Evolutionary conservation across 2,888 invertebrate species (phyloP), one percentile per base, ranked within the genome.

Genomic region (Parasteatoda lunata): DNA sequence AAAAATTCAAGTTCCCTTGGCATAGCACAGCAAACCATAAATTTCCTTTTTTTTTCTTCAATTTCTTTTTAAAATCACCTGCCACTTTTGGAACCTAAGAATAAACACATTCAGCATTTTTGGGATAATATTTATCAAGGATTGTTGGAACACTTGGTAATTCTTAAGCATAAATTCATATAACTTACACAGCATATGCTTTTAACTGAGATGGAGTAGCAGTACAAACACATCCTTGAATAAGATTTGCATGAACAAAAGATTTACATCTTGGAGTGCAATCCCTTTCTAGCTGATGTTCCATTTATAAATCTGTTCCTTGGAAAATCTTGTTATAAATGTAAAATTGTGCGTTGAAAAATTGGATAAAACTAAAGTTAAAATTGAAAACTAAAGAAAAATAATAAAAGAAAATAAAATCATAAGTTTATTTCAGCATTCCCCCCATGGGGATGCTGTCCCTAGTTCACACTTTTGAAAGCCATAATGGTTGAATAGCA

Each of bases 181-280:
- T 13, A 45, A 87, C 79, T 84, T 84, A 87, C 89, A 78, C 82
- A 48, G 79, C 71, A 88, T 91, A 92, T 0, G 91, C 90, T 89
- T 91, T 89, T 15, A 91, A 88, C 89, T 92, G 91, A 48, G 84
- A 75, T 11, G 91, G 81, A 30, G 89, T 90, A 6, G 91, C 91
- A 75, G 90, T 91, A 9, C 91, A 91, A 45, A 92, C 90, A 4
- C 92, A 91, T 45, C 90, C 90, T 79, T 91, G 90, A 68, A 92
- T 86, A 72, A 91, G 90, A 15, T 89, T 87, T 4, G 91, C 92
- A 90, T 93, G 93, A 82, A 89, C 83, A 59, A 90, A 90, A n/a
- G 92, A 92, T 45, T 91, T 90, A 87, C 92, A 92, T 87, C 91
- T 91, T 47, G 90, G 89, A 6, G 90, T 89, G 80, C 90, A 91